A percentile compares a stretch with the other conserved stretches of the same genome.
phyloP scores from a whole-genome alignment of 2,797 vertebrate species.

The Anabacerthia variegaticeps region DNA sequence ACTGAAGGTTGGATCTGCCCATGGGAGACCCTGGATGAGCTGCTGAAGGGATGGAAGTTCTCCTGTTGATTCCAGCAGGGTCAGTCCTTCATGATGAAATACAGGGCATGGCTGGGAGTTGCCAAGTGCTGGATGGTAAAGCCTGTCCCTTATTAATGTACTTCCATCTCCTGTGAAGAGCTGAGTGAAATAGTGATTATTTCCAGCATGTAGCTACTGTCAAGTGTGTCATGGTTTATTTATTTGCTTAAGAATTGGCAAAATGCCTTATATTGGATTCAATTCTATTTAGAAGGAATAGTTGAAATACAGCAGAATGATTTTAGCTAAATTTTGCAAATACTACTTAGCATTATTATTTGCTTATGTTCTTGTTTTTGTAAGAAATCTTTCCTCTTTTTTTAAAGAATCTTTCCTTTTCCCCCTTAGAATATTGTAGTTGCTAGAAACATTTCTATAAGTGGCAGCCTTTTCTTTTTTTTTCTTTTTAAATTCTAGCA shows the following conservation, averaged over 20 bases:
- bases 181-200: neutral
- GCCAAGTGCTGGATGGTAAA: neutral
- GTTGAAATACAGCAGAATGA: neutral
- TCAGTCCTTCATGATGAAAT: neutral
- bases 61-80: neutral
- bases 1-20: neutral
- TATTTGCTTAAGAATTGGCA: neutral
- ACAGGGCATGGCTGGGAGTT: neutral
- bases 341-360: neutral
- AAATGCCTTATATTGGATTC: neutral
- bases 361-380: neutral
- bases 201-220: neutral
- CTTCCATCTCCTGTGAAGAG: neutral
- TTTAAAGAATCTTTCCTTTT: neutral
- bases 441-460: neutral
- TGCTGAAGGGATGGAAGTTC: neutral
- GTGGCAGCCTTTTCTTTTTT: neutral
- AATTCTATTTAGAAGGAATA: neutral
- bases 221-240: neutral
- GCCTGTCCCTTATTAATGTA: accelerated
- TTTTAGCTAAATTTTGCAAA: neutral
- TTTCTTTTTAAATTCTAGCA: neutral
- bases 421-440: neutral
- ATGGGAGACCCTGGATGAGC: neutral
- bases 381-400: neutral